Base-by-base conservation (phyloP, 2,113 vertebrate genomes). In the Ceyx cyanopectus region DNA sequence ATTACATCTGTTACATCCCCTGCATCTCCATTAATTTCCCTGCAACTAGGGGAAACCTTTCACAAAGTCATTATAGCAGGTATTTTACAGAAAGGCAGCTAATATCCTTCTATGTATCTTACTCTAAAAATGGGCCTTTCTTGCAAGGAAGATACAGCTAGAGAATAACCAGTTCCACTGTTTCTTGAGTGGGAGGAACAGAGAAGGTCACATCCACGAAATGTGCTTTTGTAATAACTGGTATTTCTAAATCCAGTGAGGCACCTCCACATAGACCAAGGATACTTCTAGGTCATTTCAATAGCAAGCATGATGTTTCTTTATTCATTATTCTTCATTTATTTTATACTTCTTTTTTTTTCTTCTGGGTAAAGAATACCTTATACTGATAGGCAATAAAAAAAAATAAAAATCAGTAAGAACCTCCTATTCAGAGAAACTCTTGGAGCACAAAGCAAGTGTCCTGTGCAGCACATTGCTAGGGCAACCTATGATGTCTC, bases 241-340 rank as follows among this genome's bases (percentile, higher is more conserved):
- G 4, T 27, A 21, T 66, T 95, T 90, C 80, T 90, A 93, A 95
- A 92, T 85, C 23, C 62, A 80, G 75, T 4, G 4, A 88, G 37
- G 54, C 20, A 69, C 80, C 63, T 80, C 63, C 4, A 0, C 10
- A 2, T 0, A 68, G 54, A 24, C 30, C 5, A 7, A 27, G 7
- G 50, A 73, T 32, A 51, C 17, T 73, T 74, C n/a, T 1, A 24
- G 12, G n/a, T 62, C 82, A 66, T n/a, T 88, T 30, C 21, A 5
- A 41, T 10, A 90, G 16, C 40, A 87, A 80, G 34, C 23, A 15
- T 27, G 20, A 40, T 27, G 37, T 37, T 37, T 37, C 37, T 37
- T 37, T 37, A 37, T 37, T 37, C 37, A 37, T 37, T 37, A 37
- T 37, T 37, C 37, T 37, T 37, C 37, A 37, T 37, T 37, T 37